A percentile compares a stretch with the other conserved stretches of the same genome.
Conservation (phyloP, 2,113 vertebrate species). For the Mobula birostris region DNA sequence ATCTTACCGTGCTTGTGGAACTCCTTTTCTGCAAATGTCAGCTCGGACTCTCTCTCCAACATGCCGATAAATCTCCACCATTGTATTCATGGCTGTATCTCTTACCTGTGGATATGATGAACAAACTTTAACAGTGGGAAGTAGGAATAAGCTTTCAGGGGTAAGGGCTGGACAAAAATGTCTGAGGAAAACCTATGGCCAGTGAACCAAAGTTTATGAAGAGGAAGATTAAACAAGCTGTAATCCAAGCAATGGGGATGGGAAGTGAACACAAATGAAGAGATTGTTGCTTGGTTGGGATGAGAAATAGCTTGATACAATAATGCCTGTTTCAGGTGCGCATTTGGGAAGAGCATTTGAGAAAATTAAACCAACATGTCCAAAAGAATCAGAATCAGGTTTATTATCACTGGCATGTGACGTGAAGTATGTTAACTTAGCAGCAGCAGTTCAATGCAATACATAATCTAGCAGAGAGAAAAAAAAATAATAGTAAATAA, state of each 20-base stretch:
- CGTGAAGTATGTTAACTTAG: no score
- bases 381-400: not conserved
- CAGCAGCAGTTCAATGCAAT: no score
- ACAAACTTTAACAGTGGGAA: not conserved
- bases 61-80: slow-evolving; percentile 85
- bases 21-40: slow-evolving; percentile 77
- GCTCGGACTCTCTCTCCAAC: slow-evolving; percentile 78
- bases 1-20: slow-evolving; percentile 78
- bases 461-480: no score
- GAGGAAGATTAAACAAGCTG: not conserved
- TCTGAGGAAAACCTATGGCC: not conserved
- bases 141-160: not conserved
- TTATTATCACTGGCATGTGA: no score
- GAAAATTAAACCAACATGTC: not conserved
- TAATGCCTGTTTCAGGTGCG: not conserved
- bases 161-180: not conserved
- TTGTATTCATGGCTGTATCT: slow-evolving; percentile 69
- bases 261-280: not conserved
- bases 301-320: not conserved
- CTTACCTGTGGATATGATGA: slow-evolving; percentile 65
- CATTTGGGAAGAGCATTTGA: not conserved
- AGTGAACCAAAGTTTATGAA: not conserved
- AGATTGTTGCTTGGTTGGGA: not conserved
- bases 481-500: no score
- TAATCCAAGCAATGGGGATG: not conserved